These are phyloP conservation scores for Oeneis ivallda DNA, from an alignment of 2,888 invertebrate species.

Conservation along the genomic window DNA sequence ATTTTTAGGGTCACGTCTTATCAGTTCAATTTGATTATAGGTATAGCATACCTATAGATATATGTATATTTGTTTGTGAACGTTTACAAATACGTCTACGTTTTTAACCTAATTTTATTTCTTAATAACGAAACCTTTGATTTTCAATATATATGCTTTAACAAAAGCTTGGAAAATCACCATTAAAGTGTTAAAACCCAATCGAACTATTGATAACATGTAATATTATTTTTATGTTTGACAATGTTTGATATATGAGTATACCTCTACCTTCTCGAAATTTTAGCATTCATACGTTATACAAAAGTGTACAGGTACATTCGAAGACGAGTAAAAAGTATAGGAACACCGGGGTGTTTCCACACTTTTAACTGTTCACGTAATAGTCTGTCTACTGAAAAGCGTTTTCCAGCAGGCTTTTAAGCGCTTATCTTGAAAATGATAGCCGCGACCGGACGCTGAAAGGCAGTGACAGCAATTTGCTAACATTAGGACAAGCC, in stretches of 20 bases:
- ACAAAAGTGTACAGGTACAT: constrained; percentile 41
- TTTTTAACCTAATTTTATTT: background rate
- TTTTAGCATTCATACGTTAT: background rate
- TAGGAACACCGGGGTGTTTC: constrained; percentile 47
- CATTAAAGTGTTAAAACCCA: too few species aligned
- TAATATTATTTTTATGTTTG: too few species aligned
- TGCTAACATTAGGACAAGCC: constrained; percentile 78
- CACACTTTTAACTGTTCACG: constrained; percentile 39
- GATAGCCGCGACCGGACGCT: constrained; percentile 78
- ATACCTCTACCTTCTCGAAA: too few species aligned
- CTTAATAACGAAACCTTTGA: too few species aligned
- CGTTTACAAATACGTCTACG: background rate
- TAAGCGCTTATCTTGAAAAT: constrained; percentile 81
- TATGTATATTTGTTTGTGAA: background rate
- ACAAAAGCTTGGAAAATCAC: too few species aligned
- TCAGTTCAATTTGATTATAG: constrained; percentile 40
- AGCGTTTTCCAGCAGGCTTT: constrained; percentile 78
- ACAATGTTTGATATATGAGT: too few species aligned
- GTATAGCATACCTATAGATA: background rate
- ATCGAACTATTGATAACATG: too few species aligned
- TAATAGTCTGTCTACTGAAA: constrained; percentile 72
- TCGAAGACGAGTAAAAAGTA: constrained; percentile 65
- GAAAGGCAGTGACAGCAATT: constrained; percentile 80
- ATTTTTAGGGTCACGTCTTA: constrained; percentile 36
- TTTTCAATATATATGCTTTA: too few species aligned